These are phyloP conservation scores for Pipistrellus pygmaeus DNA, from an alignment of 2,797 vertebrate genomes.

Conservation along the genomic window DNA sequence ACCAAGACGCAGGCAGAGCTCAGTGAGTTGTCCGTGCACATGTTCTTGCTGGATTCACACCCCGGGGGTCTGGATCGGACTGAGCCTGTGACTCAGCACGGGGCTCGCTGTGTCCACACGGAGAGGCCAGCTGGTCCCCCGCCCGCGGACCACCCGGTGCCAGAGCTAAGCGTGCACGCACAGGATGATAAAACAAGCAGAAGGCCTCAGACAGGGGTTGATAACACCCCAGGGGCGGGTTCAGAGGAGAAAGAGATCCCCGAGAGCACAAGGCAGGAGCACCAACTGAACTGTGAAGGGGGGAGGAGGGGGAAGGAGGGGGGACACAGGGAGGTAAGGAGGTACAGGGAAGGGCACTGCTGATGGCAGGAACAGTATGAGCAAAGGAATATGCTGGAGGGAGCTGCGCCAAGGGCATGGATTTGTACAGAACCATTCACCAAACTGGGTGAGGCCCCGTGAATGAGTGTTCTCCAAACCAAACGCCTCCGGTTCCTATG, in stretches of 20 bases:
- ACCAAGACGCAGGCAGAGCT: neutral
- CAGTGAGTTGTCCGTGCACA: neutral
- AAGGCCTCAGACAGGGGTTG: neutral
- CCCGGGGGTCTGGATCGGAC: neutral
- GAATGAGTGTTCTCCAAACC: neutral
- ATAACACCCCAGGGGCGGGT: neutral
- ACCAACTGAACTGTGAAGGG: neutral
- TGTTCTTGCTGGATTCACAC: neutral
- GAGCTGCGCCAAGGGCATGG: conserved; percentile 17
- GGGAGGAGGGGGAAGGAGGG: neutral
- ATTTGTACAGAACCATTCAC: neutral
- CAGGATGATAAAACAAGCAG: neutral
- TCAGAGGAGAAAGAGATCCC: neutral
- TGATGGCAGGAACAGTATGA: neutral
- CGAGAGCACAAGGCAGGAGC: neutral
- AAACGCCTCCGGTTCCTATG: neutral
- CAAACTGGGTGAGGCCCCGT: neutral
- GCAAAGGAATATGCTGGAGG: neutral
- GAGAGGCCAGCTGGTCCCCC: neutral
- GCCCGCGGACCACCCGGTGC: neutral
- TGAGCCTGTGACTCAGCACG: neutral
- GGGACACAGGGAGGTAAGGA: neutral
- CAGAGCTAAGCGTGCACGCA: neutral
- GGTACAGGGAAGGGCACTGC: neutral
- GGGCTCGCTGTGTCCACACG: neutral